Percentiles rank a stretch among this genome's conserved stretches.
phyloP scores from a whole-genome alignment of 2,113 vertebrate species.

The Colistium nudipinnis region DNA sequence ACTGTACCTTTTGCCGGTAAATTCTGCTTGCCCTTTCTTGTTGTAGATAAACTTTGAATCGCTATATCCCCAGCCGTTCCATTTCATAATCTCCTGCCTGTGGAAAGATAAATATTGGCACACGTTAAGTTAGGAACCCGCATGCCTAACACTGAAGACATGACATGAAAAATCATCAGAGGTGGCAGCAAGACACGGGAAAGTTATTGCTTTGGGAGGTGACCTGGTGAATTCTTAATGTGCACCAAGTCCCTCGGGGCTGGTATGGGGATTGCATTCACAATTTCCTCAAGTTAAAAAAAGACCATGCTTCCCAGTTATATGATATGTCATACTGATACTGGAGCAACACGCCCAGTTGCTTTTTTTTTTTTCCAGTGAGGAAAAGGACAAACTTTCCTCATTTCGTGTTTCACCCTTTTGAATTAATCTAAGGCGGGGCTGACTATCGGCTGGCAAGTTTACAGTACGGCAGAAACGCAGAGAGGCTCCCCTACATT shows the following conservation, averaged over 20 bases:
- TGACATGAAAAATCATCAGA: constrained; percentile 10
- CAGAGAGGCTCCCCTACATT: constrained; percentile 23
- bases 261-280: not conserved
- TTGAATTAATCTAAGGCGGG: not conserved
- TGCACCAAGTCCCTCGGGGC: not conserved
- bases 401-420: constrained; percentile 22
- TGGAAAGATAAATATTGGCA: constrained; percentile 46
- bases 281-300: constrained; percentile 6
- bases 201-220: constrained; percentile 5
- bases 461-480: constrained; percentile 19
- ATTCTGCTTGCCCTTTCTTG: constrained; percentile 97
- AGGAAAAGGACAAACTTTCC: not conserved
- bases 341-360: not conserved
- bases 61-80: constrained; percentile 99
- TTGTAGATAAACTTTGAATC: constrained; percentile 95
- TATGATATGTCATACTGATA: constrained; percentile 8
- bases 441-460: constrained; percentile 18
- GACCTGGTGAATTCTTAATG: constrained; percentile 3
- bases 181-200: constrained; percentile 7
- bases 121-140: constrained; percentile 9
- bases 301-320: not conserved
- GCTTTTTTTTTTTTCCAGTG: not conserved
- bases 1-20: constrained; percentile 93
- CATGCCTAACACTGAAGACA: not conserved
- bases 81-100: constrained; percentile 98